These are phyloP conservation scores for Tenthredo mesomela DNA, from an alignment of 2,888 invertebrate genomes.

Conservation along the genomic window DNA sequence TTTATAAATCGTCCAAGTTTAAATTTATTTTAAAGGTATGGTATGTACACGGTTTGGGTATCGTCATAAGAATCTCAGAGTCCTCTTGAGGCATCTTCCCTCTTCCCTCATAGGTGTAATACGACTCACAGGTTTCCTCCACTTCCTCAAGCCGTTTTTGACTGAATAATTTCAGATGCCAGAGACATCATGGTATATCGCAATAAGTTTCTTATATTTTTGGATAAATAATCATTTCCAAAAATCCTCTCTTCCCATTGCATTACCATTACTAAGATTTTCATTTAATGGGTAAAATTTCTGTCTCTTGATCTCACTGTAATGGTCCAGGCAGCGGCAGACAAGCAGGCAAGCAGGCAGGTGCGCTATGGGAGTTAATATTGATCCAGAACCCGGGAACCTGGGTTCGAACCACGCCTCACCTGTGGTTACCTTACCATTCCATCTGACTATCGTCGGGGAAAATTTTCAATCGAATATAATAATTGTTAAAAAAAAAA, in stretches of 20 bases:
- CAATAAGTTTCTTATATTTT: not conserved
- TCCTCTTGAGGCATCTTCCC: not conserved
- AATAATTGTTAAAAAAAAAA: not conserved
- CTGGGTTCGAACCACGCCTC: constrained; percentile 53
- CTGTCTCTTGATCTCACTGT: constrained; percentile 36
- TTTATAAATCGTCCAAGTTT: not conserved
- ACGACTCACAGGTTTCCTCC: not conserved
- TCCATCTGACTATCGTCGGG: constrained; percentile 26
- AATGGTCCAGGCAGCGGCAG: constrained; percentile 45
- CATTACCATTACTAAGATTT: not conserved
- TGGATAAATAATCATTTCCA: not conserved
- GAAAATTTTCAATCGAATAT: not conserved
- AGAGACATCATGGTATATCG: not conserved
- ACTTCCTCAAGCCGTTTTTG: not conserved
- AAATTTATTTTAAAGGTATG: not conserved
- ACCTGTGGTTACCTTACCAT: constrained; percentile 42
- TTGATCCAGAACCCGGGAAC: constrained; percentile 52
- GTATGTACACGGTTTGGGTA: not conserved
- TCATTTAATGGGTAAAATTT: not conserved
- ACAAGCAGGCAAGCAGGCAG: constrained; percentile 51
- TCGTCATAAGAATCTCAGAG: not conserved
- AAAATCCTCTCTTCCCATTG: not conserved
- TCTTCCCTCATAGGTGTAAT: not conserved
- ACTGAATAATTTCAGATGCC: not conserved
- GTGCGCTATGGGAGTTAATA: constrained; percentile 51